phyloP scores from a whole-genome alignment of 2,888 invertebrate species.

The Eilema depressum region DNA sequence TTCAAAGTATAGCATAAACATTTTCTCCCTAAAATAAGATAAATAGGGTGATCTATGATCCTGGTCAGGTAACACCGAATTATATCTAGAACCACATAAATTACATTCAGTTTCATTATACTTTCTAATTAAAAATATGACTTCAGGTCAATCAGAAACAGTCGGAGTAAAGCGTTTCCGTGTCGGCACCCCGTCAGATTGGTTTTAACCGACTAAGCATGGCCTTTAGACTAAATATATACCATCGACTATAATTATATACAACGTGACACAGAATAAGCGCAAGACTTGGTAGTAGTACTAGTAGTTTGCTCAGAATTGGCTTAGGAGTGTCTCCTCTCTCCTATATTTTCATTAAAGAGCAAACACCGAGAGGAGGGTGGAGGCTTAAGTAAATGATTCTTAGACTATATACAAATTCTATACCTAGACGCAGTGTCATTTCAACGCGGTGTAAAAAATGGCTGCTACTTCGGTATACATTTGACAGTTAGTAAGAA shows the following conservation, averaged over 20 bases:
- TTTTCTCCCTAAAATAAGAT: not conserved
- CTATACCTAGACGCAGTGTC: no score
- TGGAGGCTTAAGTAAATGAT: not conserved
- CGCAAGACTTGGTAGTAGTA: not conserved
- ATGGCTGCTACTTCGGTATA: no score
- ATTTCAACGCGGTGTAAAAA: no score
- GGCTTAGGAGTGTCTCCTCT: not conserved
- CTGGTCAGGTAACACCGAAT: conserved; percentile 5
- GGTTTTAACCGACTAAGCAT: not conserved
- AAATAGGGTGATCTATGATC: not conserved
- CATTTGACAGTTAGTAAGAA: no score
- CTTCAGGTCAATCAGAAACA: not conserved
- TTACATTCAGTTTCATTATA: not conserved
- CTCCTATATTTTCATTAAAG: no score
- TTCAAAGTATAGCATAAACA: not conserved
- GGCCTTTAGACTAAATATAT: not conserved
- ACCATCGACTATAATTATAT: not conserved
- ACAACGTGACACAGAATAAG: not conserved
- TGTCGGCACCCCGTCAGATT: not conserved
- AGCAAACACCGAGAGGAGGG: not conserved
- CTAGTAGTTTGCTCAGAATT: no score
- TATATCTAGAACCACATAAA: conserved; percentile 1
- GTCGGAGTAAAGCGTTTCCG: not conserved
- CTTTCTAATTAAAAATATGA: conserved; percentile 19
- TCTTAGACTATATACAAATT: not conserved